phyloP scores from a whole-genome alignment of 1,140 invertebrate species.

The Druon quercuslanigerum region DNA sequence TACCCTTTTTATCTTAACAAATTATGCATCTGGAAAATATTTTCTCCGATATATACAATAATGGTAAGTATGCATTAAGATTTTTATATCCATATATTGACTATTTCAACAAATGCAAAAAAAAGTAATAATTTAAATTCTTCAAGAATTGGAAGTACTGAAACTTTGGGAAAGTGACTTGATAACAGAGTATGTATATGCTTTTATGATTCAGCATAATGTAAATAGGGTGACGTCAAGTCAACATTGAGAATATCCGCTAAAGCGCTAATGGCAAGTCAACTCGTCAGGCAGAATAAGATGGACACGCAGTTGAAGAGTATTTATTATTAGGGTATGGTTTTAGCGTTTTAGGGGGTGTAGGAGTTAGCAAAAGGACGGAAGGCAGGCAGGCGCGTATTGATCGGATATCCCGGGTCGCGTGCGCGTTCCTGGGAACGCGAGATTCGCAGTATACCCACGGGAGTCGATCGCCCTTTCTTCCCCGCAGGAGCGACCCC shows the following conservation, averaged over 20 bases:
- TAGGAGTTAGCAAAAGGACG: conserved; percentile 58
- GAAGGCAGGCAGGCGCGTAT: conserved; percentile 49
- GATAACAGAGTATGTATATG: too few relatives aligned
- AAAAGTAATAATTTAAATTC: too few relatives aligned
- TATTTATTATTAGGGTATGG: neutral
- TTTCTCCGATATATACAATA: too few relatives aligned
- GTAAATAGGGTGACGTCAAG: too few relatives aligned
- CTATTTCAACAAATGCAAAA: too few relatives aligned
- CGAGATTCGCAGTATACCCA: conserved; percentile 65
- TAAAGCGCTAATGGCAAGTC: conserved; percentile 6
- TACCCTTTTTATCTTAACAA: too few relatives aligned
- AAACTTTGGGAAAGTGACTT: too few relatives aligned
- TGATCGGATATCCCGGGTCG: conserved; percentile 68
- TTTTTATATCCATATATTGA: too few relatives aligned
- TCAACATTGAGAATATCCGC: neutral
- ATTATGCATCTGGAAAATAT: too few relatives aligned
- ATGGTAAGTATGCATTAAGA: too few relatives aligned
- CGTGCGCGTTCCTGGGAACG: conserved; percentile 71
- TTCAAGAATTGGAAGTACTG: too few relatives aligned
- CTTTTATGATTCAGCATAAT: too few relatives aligned
- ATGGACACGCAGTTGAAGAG: neutral
- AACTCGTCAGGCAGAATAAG: neutral
- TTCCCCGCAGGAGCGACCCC: conserved; percentile 34
- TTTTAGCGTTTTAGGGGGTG: conserved; percentile 42
- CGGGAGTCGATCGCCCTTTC: conserved; percentile 60